Evolutionary conservation across 2,113 vertebrate species (phyloP).

Genomic region (Esox niger): DNA sequence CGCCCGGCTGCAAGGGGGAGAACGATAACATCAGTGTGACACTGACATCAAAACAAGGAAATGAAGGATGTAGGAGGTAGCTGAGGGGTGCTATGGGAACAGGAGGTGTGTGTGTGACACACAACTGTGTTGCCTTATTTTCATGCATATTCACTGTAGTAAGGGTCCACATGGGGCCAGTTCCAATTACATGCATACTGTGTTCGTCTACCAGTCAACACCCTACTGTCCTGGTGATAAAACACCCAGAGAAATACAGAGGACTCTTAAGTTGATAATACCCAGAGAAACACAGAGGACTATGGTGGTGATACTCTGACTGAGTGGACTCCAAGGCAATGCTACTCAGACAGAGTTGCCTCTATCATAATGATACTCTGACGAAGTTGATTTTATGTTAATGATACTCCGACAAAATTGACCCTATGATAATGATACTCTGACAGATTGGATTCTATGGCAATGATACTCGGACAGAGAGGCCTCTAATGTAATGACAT

Average conservation of each 20-base stretch:
- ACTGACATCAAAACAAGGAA: not conserved
- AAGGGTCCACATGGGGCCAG: not conserved
- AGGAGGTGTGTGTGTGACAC: not conserved
- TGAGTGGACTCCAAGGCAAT: too few relatives aligned
- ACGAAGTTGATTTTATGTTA: too few relatives aligned
- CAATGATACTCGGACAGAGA: too few relatives aligned
- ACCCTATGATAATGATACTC: too few relatives aligned
- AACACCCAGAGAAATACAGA: not conserved
- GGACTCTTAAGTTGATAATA: too few relatives aligned
- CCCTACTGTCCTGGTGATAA: not conserved
- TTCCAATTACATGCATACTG: not conserved
- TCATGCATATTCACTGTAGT: not conserved
- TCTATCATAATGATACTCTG: too few relatives aligned
- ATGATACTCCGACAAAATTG: too few relatives aligned
- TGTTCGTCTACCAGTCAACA: not conserved
- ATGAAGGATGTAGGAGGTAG: not conserved
- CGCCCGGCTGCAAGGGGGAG: not conserved
- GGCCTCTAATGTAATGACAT: too few relatives aligned
- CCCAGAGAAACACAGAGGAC: too few relatives aligned
- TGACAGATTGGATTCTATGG: too few relatives aligned
- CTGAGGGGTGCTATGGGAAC: not conserved
- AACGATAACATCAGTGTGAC: constrained; percentile 1
- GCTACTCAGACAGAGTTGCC: too few relatives aligned
- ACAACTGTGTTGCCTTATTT: not conserved
- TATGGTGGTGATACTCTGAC: too few relatives aligned